A percentile compares a stretch with the other conserved stretches of the same genome.
Conservation (phyloP, 2,113 vertebrate species). For the human region DNA sequence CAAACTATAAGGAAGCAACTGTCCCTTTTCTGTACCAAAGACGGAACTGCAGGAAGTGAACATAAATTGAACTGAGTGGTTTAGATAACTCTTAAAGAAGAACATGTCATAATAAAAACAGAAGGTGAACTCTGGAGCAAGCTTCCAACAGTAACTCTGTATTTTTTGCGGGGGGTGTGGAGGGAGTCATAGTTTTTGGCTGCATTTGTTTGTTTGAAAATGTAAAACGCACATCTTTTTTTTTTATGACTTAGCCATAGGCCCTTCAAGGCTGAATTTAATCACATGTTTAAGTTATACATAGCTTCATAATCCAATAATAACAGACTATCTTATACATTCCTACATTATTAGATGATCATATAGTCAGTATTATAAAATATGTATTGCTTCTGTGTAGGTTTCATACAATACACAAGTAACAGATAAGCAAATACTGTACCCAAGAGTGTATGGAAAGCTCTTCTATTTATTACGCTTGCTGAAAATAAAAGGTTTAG, state of each 20-base stretch:
- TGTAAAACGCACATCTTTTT: rapidly evolving
- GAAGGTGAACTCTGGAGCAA: background rate
- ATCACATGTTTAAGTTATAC: background rate
- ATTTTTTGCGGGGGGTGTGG: background rate
- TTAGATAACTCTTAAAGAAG: background rate
- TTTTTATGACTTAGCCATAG: background rate
- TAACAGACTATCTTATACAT: background rate
- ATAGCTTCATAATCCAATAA: background rate
- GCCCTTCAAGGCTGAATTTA: background rate
- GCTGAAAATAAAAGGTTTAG: background rate
- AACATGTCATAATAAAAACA: rapidly evolving
- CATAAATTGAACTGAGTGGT: background rate
- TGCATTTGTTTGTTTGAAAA: background rate
- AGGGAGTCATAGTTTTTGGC: background rate
- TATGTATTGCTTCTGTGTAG: background rate
- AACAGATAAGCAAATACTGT: background rate
- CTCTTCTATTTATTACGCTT: background rate
- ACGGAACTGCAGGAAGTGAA: background rate
- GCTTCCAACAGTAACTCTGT: background rate
- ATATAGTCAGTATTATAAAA: background rate
- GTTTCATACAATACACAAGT: background rate
- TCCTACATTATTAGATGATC: background rate
- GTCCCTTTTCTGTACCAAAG: background rate
- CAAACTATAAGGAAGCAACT: background rate
- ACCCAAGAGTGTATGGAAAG: rapidly evolving